Evolutionary conservation across 1,140 invertebrate species (phyloP), one percentile per base, ranked within the genome.

Genomic region (Berghia stephanieae): DNA sequence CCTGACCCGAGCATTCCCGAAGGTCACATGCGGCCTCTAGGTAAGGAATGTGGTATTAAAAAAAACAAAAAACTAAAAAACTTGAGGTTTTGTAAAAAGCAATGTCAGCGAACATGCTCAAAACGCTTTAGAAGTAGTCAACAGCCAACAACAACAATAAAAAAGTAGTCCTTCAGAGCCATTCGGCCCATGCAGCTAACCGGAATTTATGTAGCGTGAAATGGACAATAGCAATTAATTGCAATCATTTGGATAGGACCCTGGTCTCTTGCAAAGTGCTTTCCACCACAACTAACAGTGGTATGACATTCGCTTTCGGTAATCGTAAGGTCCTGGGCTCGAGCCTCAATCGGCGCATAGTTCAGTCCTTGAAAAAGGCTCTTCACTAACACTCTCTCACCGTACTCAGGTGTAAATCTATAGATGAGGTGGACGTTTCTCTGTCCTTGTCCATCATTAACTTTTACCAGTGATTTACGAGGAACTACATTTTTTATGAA

Each of bases 11-110:
- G 77, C 1, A 81, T 88, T 40, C 87, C 87, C 13, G 79, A 82
- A 31, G 87, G 87, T 3, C 87, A 88, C 77, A 80, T 88, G 0
- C 38, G 85, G 72, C 86, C 87, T 8, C 70, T 88, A 55, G 87
- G 87, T 88, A 80, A 82, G 78, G 55, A 4, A 66, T 66, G 13
- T 8, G 10, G 34, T 1, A 66, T 60, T 13, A 10, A 38, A n/a
- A 6, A 40, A 52, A 57, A 38, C 69, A 49, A 40, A 27, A 55
- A 3, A n/a, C 13, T 27, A 69, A 38, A 5, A 21, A 66, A 8
- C 24, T 18, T 66, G 4, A 66, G 18, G 18, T n/a, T 0, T 2
- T n/a, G 24, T 36, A 8, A 10, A 0, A 55, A 36, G 18, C 21
- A 6, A 74, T 10, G 21, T 31, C 8, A 21, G 8, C 6, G n/a